A percentile compares a stretch with the other conserved stretches of the same genome.
These are phyloP conservation scores for Nesoenas mayeri DNA, from an alignment of 2,113 vertebrate genomes.

Conservation along the genomic window DNA sequence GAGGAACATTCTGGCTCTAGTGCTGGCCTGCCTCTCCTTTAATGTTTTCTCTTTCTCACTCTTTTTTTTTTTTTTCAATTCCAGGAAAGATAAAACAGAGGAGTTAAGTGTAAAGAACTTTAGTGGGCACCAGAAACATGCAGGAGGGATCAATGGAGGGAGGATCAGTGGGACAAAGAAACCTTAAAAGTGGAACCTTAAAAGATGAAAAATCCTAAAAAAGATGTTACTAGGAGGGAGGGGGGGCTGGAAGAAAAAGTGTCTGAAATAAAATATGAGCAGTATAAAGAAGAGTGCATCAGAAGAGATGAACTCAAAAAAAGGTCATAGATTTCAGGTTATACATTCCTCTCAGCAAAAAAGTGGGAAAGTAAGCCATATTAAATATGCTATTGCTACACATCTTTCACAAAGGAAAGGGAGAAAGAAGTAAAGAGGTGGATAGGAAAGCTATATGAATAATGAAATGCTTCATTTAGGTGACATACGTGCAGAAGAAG, in stretches of 20 bases:
- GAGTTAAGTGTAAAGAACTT: neutral
- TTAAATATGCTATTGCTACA: neutral
- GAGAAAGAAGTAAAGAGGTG: neutral
- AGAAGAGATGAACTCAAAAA: neutral
- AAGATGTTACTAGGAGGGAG: neutral
- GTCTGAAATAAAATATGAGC: neutral
- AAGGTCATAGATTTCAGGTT: neutral
- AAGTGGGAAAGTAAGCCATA: neutral
- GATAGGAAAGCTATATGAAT: neutral
- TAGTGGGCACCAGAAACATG: neutral
- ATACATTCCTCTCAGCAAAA: neutral
- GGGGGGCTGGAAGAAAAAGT: neutral
- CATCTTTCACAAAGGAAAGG: neutral
- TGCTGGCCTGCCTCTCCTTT: neutral
- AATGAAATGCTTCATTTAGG: neutral
- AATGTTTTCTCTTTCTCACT: neutral
- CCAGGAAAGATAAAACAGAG: neutral
- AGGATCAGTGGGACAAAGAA: neutral
- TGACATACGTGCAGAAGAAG: neutral
- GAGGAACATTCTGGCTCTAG: neutral
- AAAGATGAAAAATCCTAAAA: neutral
- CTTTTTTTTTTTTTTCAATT: neutral
- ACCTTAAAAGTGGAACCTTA: too few species aligned
- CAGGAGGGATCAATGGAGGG: fast-evolving
- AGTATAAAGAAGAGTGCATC: neutral